Conservation (phyloP, 2,888 invertebrate species). For the Mimachlamys varia region DNA sequence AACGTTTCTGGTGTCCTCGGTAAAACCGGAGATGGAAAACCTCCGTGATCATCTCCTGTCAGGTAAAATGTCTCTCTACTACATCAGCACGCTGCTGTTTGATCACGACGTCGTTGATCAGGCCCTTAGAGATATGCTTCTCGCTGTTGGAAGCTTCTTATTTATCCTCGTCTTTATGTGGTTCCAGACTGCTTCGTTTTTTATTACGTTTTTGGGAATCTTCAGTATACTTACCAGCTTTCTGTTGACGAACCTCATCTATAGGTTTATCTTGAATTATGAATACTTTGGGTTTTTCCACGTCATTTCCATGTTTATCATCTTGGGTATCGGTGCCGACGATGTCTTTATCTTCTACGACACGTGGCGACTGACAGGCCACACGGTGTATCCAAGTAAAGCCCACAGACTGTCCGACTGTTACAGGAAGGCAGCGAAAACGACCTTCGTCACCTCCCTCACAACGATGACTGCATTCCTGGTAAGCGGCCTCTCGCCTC, state of each 20-base stretch:
- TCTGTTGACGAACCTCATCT: constrained; percentile 68
- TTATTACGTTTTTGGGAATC: constrained; percentile 62
- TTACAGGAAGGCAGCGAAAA: constrained; percentile 73
- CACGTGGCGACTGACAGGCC: constrained; percentile 74
- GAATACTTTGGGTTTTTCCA: constrained; percentile 78
- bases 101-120: constrained; percentile 62
- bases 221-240: constrained; percentile 65
- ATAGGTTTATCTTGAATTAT: constrained; percentile 64
- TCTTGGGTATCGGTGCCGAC: constrained; percentile 79
- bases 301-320: constrained; percentile 77
- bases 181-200: constrained; percentile 61
- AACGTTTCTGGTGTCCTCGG: constrained; percentile 51
- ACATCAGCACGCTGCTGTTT: constrained; percentile 60
- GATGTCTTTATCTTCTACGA: constrained; percentile 79
- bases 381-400: constrained; percentile 61
- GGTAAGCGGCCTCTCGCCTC: constrained; percentile 73
- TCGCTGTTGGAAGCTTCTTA: constrained; percentile 69
- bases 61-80: constrained; percentile 57
- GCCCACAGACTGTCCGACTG: constrained; percentile 73
- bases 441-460: constrained; percentile 77
- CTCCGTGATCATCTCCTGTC: constrained; percentile 56
- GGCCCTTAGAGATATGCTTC: constrained; percentile 64
- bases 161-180: constrained; percentile 74
- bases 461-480: constrained; percentile 77
- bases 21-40: constrained; percentile 59